Base-by-base conservation (phyloP, 2,888 invertebrate species). In the Phoronis australis region DNA sequence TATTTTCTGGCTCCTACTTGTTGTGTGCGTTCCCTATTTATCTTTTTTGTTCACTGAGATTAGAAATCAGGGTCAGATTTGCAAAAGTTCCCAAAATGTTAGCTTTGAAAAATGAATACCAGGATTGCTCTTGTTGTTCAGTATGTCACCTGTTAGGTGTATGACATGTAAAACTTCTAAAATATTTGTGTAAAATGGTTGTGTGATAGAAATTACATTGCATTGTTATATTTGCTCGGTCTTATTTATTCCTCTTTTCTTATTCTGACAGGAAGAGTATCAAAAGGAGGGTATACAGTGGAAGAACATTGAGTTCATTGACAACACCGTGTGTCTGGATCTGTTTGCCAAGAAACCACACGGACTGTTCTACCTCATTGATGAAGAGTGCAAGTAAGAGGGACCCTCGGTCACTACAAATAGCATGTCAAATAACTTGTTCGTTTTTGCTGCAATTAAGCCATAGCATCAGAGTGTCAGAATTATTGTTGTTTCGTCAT, bases 381-480 rank as follows among this genome's bases (percentile, higher is more conserved):
- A 96, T 76, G 95, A 96, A 79, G 92, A 95, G 80, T 93, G 92
- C 89, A 93, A 90, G 92, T 92, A 75, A 82, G n/a, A n/a, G n/a
- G n/a, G n/a, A n/a, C n/a, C n/a, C n/a, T n/a, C n/a, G n/a, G n/a
- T n/a, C n/a, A n/a, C n/a, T n/a, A n/a, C n/a, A n/a, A n/a, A n/a
- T n/a, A n/a, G n/a, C n/a, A n/a, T n/a, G n/a, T n/a, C n/a, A n/a
- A n/a, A n/a, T n/a, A n/a, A n/a, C n/a, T n/a, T n/a, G n/a, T n/a
- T n/a, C n/a, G n/a, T n/a, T n/a, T n/a, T n/a, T n/a, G n/a, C n/a
- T n/a, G n/a, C n/a, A n/a, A n/a, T n/a, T n/a, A n/a, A n/a, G n/a
- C n/a, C n/a, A n/a, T n/a, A n/a, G n/a, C n/a, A n/a, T n/a, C n/a
- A n/a, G n/a, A n/a, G n/a, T n/a, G n/a, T n/a, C n/a, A n/a, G n/a